A percentile compares a stretch with the other conserved stretches of the same genome.
Evolutionary conservation across 2,797 vertebrate species (phyloP).

Genomic region (Adelosebastes latens): DNA sequence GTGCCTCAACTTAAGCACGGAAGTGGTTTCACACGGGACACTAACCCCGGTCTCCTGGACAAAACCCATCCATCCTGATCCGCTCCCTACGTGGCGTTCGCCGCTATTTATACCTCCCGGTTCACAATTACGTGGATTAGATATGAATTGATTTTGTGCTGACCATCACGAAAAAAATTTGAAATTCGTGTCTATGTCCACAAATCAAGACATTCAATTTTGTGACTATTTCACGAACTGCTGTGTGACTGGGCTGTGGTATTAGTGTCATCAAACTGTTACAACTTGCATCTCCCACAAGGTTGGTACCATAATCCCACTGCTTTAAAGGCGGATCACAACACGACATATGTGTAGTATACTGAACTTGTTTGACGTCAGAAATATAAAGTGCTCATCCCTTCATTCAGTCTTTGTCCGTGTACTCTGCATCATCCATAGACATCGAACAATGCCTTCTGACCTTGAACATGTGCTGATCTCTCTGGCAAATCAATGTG

Average conservation of each 20-base stretch:
- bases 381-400: background rate
- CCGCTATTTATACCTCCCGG: too few relatives aligned
- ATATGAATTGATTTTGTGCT: too few relatives aligned
- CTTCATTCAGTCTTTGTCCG: background rate
- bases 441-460: background rate
- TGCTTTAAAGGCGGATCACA: background rate
- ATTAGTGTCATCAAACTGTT: background rate
- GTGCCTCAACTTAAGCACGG: fast-evolving
- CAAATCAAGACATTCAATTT: too few relatives aligned
- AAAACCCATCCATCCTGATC: too few relatives aligned
- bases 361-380: background rate
- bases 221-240: too few relatives aligned
- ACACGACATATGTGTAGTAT: background rate
- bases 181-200: too few relatives aligned
- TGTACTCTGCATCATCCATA: background rate
- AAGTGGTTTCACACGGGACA: too few relatives aligned
- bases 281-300: background rate
- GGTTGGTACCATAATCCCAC: background rate
- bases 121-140: too few relatives aligned
- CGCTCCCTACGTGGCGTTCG: too few relatives aligned
- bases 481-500: background rate
- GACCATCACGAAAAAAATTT: too few relatives aligned
- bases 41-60: too few relatives aligned
- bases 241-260: background rate
- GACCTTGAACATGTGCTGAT: background rate